Conservation (phyloP, 1,140 invertebrate species). For the Palaemon carinicauda region DNA sequence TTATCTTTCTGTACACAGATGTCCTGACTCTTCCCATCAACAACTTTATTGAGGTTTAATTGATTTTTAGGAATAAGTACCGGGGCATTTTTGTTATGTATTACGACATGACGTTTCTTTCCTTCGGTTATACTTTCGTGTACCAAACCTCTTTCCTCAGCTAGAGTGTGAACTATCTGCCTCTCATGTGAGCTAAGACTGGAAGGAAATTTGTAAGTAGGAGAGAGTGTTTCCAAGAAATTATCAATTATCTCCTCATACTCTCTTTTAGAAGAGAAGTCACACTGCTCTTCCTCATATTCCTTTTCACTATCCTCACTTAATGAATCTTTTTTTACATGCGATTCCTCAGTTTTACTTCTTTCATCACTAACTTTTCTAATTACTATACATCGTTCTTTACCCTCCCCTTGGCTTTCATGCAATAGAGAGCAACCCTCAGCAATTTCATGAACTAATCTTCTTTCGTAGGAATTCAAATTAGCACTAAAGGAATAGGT, state of each 20-base stretch:
- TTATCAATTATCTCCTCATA: background rate
- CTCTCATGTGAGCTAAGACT: too few relatives aligned
- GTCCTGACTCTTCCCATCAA: too few relatives aligned
- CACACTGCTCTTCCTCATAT: background rate
- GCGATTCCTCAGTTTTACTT: background rate
- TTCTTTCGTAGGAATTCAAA: slow-evolving; percentile 59
- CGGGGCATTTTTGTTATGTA: too few relatives aligned
- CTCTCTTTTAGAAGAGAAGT: background rate
- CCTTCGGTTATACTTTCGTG: too few relatives aligned
- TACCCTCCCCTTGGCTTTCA: slow-evolving; percentile 30
- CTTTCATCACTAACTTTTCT: background rate
- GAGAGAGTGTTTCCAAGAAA: background rate
- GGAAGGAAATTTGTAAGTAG: too few relatives aligned
- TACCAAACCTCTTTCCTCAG: too few relatives aligned
- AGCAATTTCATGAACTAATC: slow-evolving; percentile 19
- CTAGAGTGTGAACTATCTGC: too few relatives aligned
- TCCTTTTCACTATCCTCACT: background rate
- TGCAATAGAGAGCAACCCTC: background rate
- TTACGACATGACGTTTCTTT: too few relatives aligned
- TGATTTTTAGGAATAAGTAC: too few relatives aligned
- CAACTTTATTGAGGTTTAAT: too few relatives aligned
- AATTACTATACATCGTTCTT: slow-evolving; percentile 34
- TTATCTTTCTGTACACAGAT: too few relatives aligned
- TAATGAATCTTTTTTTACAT: background rate
- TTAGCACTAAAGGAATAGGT: slow-evolving; percentile 42